phyloP scores from a whole-genome alignment of 2,113 vertebrate species.

The Cygnus buccinator region DNA sequence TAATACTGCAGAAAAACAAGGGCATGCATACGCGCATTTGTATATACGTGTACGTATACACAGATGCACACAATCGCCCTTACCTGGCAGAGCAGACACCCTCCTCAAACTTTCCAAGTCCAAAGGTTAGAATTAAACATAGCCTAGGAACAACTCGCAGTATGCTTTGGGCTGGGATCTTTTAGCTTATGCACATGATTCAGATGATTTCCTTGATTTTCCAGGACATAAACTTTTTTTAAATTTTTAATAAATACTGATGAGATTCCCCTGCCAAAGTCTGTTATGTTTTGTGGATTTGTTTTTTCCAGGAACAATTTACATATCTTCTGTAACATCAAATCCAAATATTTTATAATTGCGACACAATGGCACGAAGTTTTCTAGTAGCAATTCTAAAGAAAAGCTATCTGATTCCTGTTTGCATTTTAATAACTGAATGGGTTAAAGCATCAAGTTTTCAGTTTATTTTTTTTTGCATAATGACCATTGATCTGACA shows the following conservation, averaged over 20 bases:
- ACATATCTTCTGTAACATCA: not conserved
- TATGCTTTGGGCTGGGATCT: conserved; percentile 50
- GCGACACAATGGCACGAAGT: not conserved
- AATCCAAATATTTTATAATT: conserved; percentile 34
- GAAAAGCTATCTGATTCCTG: not conserved
- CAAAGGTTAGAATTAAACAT: conserved; percentile 63
- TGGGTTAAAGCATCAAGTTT: conserved; percentile 39
- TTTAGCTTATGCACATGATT: conserved; percentile 47
- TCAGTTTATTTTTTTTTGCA: conserved; percentile 22
- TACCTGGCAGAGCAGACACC: conserved; percentile 6
- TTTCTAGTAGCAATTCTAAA: not conserved
- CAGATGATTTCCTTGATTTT: conserved; percentile 50
- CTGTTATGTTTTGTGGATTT: not conserved
- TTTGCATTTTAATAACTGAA: not conserved
- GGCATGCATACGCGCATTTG: conserved; percentile 17
- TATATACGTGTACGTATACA: accelerated
- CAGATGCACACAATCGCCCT: conserved; percentile 11
- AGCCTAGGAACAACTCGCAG: conserved; percentile 38
- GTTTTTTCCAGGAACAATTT: not conserved
- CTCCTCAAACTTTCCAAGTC: conserved; percentile 25
- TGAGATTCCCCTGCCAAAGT: not conserved
- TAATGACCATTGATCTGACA: conserved; percentile 74
- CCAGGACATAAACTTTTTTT: not conserved
- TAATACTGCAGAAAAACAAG: conserved; percentile 64
- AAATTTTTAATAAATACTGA: not conserved